These are phyloP conservation scores for Marmota flaviventris DNA, from an alignment of 2,113 vertebrate genomes.

Conservation along the genomic window DNA sequence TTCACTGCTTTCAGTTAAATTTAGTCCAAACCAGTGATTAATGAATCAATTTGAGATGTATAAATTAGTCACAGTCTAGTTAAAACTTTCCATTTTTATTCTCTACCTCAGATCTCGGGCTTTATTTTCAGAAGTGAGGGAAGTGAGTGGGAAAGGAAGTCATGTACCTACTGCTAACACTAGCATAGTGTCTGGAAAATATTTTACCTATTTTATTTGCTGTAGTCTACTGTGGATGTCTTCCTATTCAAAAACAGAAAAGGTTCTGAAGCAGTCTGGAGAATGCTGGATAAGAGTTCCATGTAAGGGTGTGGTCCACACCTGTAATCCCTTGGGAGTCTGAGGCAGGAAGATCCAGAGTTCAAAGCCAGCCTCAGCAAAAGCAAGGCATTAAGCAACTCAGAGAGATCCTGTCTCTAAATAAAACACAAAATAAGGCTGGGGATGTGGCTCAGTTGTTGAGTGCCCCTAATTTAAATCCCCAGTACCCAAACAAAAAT, in stretches of 20 bases:
- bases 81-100: slow-evolving; percentile 58
- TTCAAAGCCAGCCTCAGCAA: no score
- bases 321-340: no score
- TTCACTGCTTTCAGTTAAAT: slow-evolving; percentile 64
- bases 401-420: no score
- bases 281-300: not conserved
- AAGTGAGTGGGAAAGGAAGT: not conserved
- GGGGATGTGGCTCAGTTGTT: no score
- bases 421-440: no score
- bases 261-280: not conserved
- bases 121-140: not conserved
- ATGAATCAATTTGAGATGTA: slow-evolving; percentile 64
- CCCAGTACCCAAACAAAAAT: no score
- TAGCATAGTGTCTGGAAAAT: not conserved
- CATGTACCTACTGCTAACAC: not conserved
- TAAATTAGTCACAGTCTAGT: slow-evolving; percentile 72
- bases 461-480: no score
- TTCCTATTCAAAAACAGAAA: not conserved
- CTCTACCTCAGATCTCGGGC: not conserved
- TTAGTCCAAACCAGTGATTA: slow-evolving; percentile 70
- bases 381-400: no score
- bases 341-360: no score
- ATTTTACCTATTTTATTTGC: not conserved
- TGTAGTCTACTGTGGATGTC: no score
- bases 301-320: no score